Evolutionary conservation across 1,140 invertebrate species (phyloP).

Genomic region (Temnothorax longispinosus): DNA sequence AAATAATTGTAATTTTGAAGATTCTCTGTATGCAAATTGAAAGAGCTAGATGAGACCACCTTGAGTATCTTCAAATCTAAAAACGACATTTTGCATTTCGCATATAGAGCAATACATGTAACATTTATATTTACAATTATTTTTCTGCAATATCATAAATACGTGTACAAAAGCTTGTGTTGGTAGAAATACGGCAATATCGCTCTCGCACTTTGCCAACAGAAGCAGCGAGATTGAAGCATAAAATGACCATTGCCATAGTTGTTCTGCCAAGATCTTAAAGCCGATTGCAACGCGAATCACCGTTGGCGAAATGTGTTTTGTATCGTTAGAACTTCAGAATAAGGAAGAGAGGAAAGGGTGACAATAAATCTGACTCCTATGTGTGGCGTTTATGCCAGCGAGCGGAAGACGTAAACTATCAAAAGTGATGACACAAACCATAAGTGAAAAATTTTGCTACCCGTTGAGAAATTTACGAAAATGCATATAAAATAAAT

Average conservation of each 20-base stretch:
- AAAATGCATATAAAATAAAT: not conserved
- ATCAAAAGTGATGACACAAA: not conserved
- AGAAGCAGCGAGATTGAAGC: constrained; percentile 39
- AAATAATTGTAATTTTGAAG: not conserved
- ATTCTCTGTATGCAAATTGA: not conserved
- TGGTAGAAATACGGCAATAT: not conserved
- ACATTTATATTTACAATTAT: constrained; percentile 17
- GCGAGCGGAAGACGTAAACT: not conserved
- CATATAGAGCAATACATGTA: not conserved
- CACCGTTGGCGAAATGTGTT: constrained; percentile 18
- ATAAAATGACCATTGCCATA: constrained; percentile 34
- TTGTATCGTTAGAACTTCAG: constrained; percentile 40
- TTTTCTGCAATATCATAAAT: not conserved
- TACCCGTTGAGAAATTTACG: not conserved
- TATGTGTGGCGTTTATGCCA: constrained; percentile 6
- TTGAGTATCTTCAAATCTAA: not conserved
- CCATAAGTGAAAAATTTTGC: constrained; percentile 17
- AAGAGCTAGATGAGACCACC: not conserved
- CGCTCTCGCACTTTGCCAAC: constrained; percentile 9
- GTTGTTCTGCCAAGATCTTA: constrained; percentile 34
- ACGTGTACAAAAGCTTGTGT: not conserved
- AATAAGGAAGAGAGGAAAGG: not conserved
- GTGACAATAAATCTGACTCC: constrained; percentile 36
- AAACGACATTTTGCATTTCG: not conserved
- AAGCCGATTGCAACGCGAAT: constrained; percentile 27